Base-by-base conservation (phyloP, 2,888 invertebrate genomes). In the Lycocerus yunnanus region DNA sequence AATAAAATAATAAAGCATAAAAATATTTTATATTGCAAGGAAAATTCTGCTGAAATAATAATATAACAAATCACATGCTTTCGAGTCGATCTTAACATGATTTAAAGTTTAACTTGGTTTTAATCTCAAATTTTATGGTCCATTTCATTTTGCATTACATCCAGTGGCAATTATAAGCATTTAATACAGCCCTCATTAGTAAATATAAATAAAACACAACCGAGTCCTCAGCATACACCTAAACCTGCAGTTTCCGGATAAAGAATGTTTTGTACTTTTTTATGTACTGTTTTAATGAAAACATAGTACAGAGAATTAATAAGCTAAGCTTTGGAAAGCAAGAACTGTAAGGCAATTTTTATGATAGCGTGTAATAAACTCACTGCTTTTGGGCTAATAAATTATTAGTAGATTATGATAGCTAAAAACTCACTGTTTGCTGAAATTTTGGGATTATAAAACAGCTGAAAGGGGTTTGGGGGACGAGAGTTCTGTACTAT, bases 1-100 rank as follows among this genome's bases (percentile, higher is more conserved):
- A 69, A 70, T 65, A 43, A 63, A 24, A 71, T 66, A 60, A 66
- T 60, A 66, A 67, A 14, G 60, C 18, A 58, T 68, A 68, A 68
- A 68, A 58, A 58, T 43, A 43, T n/a, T 43, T 43, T 43, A 43
- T 43, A 43, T n/a, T 43, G n/a, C 43, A 43, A 43, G n/a, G n/a
- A n/a, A 27, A 27, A 43, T 43, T 43, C 6, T 43, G 43, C 43
- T n/a, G n/a, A 43, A 43, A 43, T 43, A 43, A 43, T 43, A 43
- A 43, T n/a, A n/a, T 43, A 43, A 13, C 8, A 43, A 43, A 43
- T 43, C 43, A n/a, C n/a, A 43, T 43, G 43, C 43, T 43, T 43
- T 43, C 43, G 43, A 43, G 43, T 43, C n/a, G 43, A 43, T n/a
- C 43, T 43, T 43, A 43, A 43, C 43, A 43, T 43, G 43, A 43